Base-by-base conservation (phyloP, 2,888 invertebrate species). In the Microctonus aethiopoides region DNA sequence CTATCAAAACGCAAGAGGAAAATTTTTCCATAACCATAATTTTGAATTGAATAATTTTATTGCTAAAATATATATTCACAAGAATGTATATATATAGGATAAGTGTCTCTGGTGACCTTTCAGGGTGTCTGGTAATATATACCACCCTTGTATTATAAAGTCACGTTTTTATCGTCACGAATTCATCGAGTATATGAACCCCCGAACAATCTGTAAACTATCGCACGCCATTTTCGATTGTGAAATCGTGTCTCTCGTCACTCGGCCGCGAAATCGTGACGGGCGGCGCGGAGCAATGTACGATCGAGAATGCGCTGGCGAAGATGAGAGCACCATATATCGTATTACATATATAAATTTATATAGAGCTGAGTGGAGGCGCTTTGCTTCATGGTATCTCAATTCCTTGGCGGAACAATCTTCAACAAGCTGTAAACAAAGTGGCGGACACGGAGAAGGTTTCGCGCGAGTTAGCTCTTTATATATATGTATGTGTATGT, bases 391-490 rank as follows among this genome's bases (percentile, higher is more conserved):
- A 67, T 59, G 57, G 51, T 61, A 70, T 70, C 66, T 70, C 61
- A 70, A 70, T 70, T 66, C 61, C 59, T 61, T 61, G 41, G 52
- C 61, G 46, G 66, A 62, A 66, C 61, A 70, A 70, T 70, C 66
- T 70, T 29, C 60, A 56, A 70, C 70, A 70, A 70, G 70, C 70
- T 70, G 70, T 61, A 66, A 70, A 70, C 70, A 70, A 66, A 68
- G 54, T 54, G 54, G 39, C 57, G 57, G 57, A 46, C 64, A 65
- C 36, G 62, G n/a, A 64, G 34, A 63, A 54, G 52, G 54, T 52
- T 62, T 69, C 71, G 76, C 79, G 81, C n/a, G n/a, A n/a, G n/a
- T n/a, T n/a, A n/a, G 83, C 83, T 81, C 80, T 82, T 78, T 81
- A 79, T 82, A 82, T 5, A 29, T 29, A 7, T 29, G 29, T 29